These are phyloP conservation scores for Sclerodermus sp. DNA, from an alignment of 2,888 invertebrate genomes.

Conservation along the genomic window DNA sequence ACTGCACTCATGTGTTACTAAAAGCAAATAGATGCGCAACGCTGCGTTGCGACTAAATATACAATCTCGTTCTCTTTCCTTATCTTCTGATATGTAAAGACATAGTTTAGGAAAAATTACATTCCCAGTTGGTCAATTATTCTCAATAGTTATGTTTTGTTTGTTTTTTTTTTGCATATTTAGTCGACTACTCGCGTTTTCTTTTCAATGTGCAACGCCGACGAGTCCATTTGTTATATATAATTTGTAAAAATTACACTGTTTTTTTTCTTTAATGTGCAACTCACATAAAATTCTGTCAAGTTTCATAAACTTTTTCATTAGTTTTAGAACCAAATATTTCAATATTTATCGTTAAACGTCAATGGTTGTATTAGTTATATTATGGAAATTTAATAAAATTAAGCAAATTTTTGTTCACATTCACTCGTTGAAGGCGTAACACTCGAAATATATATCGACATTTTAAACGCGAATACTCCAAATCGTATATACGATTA, in stretches of 20 bases:
- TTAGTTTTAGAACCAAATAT: neutral
- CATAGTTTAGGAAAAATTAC: conserved; percentile 18
- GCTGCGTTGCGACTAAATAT: neutral
- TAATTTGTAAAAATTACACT: neutral
- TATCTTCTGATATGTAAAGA: conserved; percentile 27
- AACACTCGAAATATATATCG: too few relatives aligned
- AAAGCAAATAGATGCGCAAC: too few relatives aligned
- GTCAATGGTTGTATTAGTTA: too few relatives aligned
- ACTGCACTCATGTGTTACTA: too few relatives aligned
- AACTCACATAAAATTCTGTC: too few relatives aligned
- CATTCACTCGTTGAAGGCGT: too few relatives aligned
- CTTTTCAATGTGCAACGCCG: neutral
- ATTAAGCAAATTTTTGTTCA: neutral
- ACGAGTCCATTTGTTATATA: neutral
- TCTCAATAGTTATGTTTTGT: conserved; percentile 9
- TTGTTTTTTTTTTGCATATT: neutral
- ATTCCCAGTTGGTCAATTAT: conserved; percentile 28
- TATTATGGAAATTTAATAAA: too few relatives aligned
- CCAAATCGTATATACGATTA: too few relatives aligned
- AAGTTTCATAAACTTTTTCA: too few relatives aligned
- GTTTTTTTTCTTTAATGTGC: neutral
- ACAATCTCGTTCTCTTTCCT: conserved; percentile 2
- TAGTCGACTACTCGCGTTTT: neutral
- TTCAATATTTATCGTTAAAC: too few relatives aligned
- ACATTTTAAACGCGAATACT: too few relatives aligned